Evolutionary conservation across 2,888 invertebrate species (phyloP).

Genomic region (Ennomos quercinarius): DNA sequence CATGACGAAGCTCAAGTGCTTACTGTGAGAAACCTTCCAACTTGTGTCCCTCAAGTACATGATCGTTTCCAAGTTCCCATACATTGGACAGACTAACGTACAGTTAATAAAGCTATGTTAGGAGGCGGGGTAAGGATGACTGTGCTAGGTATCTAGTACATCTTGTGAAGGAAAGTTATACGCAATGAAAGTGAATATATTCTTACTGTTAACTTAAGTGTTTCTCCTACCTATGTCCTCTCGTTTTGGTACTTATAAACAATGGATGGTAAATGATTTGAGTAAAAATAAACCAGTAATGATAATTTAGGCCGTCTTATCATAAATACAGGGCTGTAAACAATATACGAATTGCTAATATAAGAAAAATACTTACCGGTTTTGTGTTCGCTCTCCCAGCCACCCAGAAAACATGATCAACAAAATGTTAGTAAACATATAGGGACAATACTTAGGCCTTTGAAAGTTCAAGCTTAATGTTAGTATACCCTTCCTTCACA

Average conservation of each 20-base stretch:
- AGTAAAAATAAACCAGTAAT: too few species aligned
- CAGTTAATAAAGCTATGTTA: conserved; percentile 67
- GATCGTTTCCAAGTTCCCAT: conserved; percentile 19
- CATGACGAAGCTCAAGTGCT: conserved; percentile 44
- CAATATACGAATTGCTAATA: too few species aligned
- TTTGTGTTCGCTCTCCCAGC: conserved; percentile 41
- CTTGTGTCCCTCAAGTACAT: conserved; percentile 9
- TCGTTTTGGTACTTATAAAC: too few species aligned
- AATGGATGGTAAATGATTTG: too few species aligned
- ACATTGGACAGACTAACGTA: conserved; percentile 23
- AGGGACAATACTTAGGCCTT: conserved; percentile 51
- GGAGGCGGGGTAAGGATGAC: conserved; percentile 68
- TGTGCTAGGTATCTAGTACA: conserved; percentile 71
- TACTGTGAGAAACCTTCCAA: conserved; percentile 33
- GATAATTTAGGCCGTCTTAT: too few species aligned
- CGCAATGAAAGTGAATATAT: conserved; percentile 35
- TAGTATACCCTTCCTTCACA: conserved; percentile 73
- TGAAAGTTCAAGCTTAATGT: conserved; percentile 51
- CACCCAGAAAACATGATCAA: conserved; percentile 47
- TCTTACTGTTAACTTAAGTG: conserved; percentile 6
- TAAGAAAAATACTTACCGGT: conserved; percentile 14
- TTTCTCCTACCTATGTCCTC: too few species aligned
- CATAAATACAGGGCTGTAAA: too few species aligned
- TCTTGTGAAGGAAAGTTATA: conserved; percentile 74
- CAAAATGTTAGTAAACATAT: conserved; percentile 53